phyloP scores from a whole-genome alignment of 2,113 vertebrate species.

The Channa argus region DNA sequence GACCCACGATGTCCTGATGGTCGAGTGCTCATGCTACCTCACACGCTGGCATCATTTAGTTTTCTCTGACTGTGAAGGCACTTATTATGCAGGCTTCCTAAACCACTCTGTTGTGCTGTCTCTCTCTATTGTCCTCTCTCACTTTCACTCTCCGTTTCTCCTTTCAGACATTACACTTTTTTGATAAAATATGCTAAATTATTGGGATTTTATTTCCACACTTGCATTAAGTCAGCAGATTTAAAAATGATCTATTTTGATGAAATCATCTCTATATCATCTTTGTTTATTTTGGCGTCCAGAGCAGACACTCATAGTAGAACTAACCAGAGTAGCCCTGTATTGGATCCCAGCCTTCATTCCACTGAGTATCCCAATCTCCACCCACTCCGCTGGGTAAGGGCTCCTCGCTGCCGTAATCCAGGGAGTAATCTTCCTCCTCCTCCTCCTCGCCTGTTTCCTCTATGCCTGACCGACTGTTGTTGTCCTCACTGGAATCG shows the following conservation, averaged over 20 bases:
- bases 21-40: constrained; percentile 68
- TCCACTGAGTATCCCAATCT: constrained; percentile 86
- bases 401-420: constrained; percentile 88
- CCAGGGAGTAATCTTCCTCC: constrained; percentile 84
- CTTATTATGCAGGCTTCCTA: constrained; percentile 27
- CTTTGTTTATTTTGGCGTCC: neutral
- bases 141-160: neutral
- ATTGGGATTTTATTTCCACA: neutral
- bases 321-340: constrained; percentile 84
- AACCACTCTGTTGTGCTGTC: constrained; percentile 9
- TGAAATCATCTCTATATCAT: neutral
- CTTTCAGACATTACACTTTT: constrained; percentile 7
- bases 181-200: constrained; percentile 1
- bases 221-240: neutral
- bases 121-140: neutral
- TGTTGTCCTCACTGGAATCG: constrained; percentile 79
- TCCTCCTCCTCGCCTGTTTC: constrained; percentile 76
- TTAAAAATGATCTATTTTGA: no score
- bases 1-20: constrained; percentile 69
- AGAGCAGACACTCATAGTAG: constrained; percentile 7
- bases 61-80: constrained; percentile 41
- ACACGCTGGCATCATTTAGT: constrained; percentile 63
- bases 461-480: constrained; percentile 69
- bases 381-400: constrained; percentile 86
- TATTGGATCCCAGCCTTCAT: constrained; percentile 87